phyloP scores from a whole-genome alignment of 2,888 invertebrate genomes.

The Sesia apiformis region DNA sequence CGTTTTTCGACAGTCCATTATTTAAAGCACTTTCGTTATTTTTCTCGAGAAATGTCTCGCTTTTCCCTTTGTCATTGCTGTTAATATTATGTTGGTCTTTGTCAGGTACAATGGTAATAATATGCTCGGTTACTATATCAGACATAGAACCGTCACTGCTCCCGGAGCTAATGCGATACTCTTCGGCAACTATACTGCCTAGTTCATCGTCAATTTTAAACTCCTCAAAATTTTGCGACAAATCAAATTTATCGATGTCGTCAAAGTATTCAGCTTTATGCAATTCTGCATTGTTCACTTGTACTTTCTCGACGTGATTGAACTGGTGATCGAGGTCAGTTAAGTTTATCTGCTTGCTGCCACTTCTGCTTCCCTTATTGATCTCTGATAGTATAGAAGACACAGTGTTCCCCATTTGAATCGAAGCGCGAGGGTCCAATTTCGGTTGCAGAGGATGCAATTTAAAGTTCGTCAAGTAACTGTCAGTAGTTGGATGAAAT shows the following conservation, averaged over 20 bases:
- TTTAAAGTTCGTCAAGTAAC: constrained; percentile 55
- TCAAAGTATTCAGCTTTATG: constrained; percentile 65
- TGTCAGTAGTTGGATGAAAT: constrained; percentile 46
- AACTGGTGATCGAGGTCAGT: constrained; percentile 64
- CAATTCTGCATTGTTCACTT: constrained; percentile 34
- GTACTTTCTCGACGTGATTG: constrained; percentile 43
- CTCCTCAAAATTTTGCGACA: constrained; percentile 86
- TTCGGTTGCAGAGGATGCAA: constrained; percentile 61
- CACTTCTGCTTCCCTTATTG: constrained; percentile 63
- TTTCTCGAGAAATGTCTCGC: constrained; percentile 41
- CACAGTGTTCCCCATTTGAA: constrained; percentile 77
- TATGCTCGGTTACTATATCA: constrained; percentile 57
- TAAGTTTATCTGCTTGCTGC: constrained; percentile 57
- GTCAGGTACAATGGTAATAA: constrained; percentile 48
- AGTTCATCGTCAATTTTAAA: constrained; percentile 85
- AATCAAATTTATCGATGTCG: constrained; percentile 77
- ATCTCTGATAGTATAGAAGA: constrained; percentile 76
- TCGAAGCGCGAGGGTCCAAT: constrained; percentile 68
- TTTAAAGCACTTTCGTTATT: constrained; percentile 35
- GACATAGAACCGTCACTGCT: constrained; percentile 65
- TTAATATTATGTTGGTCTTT: constrained; percentile 33
- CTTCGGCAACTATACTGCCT: constrained; percentile 62
- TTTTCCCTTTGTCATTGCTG: constrained; percentile 33
- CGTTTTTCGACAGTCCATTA: constrained; percentile 45
- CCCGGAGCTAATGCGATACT: constrained; percentile 68